Evolutionary conservation across 2,113 vertebrate species (phyloP).

Genomic region (Ageneiosus marmoratus): DNA sequence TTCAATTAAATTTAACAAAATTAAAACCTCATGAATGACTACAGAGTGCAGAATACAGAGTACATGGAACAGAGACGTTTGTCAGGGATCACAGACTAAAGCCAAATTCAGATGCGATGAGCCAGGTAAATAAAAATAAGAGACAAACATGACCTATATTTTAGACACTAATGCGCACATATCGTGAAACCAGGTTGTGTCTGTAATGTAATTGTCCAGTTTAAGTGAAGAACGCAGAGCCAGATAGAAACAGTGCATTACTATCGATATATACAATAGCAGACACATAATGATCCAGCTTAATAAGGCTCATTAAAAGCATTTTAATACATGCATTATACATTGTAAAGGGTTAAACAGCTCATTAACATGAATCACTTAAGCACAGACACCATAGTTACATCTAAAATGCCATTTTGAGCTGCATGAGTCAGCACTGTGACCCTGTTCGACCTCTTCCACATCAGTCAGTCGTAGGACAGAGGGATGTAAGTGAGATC

Average conservation of each 20-base stretch:
- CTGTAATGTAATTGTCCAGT: not conserved
- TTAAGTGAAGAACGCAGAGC: not conserved
- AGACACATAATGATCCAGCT: not conserved
- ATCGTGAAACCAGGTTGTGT: not conserved
- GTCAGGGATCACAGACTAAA: not conserved
- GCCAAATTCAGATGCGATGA: not conserved
- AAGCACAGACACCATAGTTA: not conserved
- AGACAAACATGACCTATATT: not conserved
- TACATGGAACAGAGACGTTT: not conserved
- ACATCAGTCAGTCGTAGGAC: not conserved
- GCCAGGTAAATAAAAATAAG: not conserved
- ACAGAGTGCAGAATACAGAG: not conserved
- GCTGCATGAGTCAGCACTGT: not conserved
- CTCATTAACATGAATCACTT: not conserved
- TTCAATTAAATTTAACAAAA: not conserved
- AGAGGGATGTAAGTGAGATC: constrained; percentile 1
- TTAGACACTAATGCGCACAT: not conserved
- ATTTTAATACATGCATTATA: not conserved
- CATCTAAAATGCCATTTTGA: not conserved
- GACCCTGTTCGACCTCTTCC: constrained; percentile 1
- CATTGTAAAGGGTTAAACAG: not conserved
- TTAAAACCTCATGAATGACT: not conserved
- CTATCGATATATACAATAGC: not conserved
- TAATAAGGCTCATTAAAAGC: not conserved
- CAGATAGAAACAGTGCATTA: not conserved